phyloP scores from a whole-genome alignment of 2,888 invertebrate genomes.

The Heliconius erato region DNA sequence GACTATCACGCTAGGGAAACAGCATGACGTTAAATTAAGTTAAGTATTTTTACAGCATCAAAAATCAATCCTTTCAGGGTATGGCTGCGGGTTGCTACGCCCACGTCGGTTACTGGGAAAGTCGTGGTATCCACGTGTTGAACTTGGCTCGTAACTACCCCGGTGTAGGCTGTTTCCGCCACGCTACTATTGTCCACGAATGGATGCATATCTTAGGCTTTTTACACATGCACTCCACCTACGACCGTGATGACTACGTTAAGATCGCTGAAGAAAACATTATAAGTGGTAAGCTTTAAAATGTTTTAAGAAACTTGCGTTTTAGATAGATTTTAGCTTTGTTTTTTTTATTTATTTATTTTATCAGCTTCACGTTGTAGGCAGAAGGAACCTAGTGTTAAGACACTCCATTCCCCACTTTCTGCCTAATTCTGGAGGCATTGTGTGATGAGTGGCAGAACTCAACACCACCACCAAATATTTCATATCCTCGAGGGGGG shows the following conservation, averaged over 20 bases:
- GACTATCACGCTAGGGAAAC: too few species aligned
- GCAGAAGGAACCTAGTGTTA: too few species aligned
- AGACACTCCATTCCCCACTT: too few species aligned
- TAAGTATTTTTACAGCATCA: neutral
- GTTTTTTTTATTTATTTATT: too few species aligned
- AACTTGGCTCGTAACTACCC: constrained; percentile 80
- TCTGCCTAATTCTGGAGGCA: too few species aligned
- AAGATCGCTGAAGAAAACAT: constrained; percentile 90
- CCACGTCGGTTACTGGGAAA: constrained; percentile 73
- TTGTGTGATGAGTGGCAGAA: too few species aligned
- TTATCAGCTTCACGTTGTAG: too few species aligned
- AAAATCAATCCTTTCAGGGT: constrained; percentile 61
- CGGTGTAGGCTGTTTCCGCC: constrained; percentile 86
- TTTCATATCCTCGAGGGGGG: too few species aligned
- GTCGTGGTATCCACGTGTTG: constrained; percentile 78
- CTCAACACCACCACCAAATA: too few species aligned
- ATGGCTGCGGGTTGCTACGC: constrained; percentile 72
- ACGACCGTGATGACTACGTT: constrained; percentile 84
- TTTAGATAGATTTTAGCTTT: neutral
- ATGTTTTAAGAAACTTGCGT: neutral
- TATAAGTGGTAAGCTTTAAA: constrained; percentile 73
- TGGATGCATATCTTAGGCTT: constrained; percentile 85
- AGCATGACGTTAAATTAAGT: too few species aligned
- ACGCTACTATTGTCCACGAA: constrained; percentile 92
- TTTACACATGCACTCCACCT: constrained; percentile 80